Percentiles rank a stretch among this genome's conserved stretches.
Conservation (phyloP, 2,888 invertebrate genomes). For the Philaethria dido region DNA sequence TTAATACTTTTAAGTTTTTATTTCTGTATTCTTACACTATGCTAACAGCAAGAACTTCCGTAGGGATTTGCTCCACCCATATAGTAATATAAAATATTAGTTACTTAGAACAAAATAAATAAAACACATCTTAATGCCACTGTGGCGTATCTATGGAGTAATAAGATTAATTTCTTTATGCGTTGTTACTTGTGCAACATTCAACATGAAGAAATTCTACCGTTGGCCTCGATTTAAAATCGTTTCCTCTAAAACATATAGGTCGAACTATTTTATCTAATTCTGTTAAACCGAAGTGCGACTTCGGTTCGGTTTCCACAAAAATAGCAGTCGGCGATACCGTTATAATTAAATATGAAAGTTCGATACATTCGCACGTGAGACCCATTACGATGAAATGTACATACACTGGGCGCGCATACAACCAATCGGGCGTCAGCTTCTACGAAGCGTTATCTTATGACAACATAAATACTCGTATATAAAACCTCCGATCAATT, state of each 20-base stretch:
- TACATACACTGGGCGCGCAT: conserved; percentile 66
- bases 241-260: conserved; percentile 48
- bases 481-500: conserved; percentile 58
- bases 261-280: conserved; percentile 6
- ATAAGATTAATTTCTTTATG: conserved; percentile 73
- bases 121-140: conserved; percentile 77
- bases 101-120: conserved; percentile 81
- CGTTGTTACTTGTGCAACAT: conserved; percentile 74
- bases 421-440: conserved; percentile 63
- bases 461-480: conserved; percentile 28
- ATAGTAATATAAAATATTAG: conserved; percentile 76
- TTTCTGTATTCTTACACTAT: conserved; percentile 73
- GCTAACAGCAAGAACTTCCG: conserved; percentile 76
- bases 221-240: conserved; percentile 81
- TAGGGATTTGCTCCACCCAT: conserved; percentile 70
- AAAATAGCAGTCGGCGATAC: conserved; percentile 32
- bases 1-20: conserved; percentile 29
- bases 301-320: not conserved
- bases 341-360: conserved; percentile 38
- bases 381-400: conserved; percentile 81
- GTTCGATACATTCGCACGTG: conserved; percentile 43
- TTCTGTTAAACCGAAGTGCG: not conserved
- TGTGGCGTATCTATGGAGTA: conserved; percentile 61
- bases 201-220: conserved; percentile 74
- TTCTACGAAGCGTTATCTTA: too few species aligned